Evolutionary conservation across 2,113 vertebrate genomes (phyloP).

Genomic region (Pogona vitticeps): DNA sequence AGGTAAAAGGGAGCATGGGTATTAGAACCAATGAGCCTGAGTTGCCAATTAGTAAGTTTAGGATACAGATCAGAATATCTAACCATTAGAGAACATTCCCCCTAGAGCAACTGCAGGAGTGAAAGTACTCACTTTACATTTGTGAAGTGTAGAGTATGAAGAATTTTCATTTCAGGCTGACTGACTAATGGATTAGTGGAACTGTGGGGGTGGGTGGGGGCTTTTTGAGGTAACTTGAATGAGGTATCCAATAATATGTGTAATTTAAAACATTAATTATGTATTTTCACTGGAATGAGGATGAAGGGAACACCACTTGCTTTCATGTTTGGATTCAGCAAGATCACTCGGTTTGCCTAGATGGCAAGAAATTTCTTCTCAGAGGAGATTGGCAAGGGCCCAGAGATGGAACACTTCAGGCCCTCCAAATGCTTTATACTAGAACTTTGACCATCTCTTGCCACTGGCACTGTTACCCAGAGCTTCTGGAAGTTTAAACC

Average conservation of each 20-base stretch:
- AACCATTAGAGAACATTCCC: constrained; percentile 7
- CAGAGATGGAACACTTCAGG: too few relatives aligned
- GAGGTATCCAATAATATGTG: background rate
- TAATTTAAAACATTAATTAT: constrained; percentile 10
- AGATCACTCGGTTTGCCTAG: background rate
- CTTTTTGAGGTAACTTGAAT: background rate
- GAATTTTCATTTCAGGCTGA: background rate
- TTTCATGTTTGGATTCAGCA: constrained; percentile 20
- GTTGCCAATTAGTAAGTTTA: constrained; percentile 7
- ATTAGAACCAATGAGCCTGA: background rate
- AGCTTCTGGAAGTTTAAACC: background rate
- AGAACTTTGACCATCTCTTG: background rate
- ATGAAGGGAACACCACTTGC: background rate
- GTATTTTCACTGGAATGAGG: background rate
- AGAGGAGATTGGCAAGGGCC: background rate
- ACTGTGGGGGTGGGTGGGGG: too few relatives aligned
- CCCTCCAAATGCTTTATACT: background rate
- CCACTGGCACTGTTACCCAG: background rate
- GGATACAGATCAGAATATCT: constrained; percentile 19
- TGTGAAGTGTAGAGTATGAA: background rate
- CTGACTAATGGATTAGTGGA: background rate
- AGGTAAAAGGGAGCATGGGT: background rate
- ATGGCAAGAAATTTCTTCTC: background rate
- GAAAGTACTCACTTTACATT: background rate
- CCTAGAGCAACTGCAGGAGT: background rate